A percentile compares a stretch with the other conserved stretches of the same genome.
Conservation (phyloP, 1,140 invertebrate species). For the Wiebesia pumilae region DNA sequence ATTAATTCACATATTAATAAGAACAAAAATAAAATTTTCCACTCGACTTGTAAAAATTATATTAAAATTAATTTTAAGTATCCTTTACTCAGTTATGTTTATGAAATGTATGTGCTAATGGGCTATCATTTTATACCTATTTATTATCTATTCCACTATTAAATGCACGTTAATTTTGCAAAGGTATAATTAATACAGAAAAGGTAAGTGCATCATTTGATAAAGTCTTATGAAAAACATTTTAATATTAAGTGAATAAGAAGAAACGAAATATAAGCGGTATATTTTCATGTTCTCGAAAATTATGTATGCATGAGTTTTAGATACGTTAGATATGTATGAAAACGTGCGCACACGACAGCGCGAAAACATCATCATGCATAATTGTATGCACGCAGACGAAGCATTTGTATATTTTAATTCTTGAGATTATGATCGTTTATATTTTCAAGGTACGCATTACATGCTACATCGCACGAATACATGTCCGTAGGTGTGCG, state of each 20-base stretch:
- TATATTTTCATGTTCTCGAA: slow-evolving; percentile 33
- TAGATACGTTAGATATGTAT: slow-evolving; percentile 44
- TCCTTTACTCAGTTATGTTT: background rate
- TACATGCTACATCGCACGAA: background rate
- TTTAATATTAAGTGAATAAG: background rate
- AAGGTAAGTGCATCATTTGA: slow-evolving; percentile 4
- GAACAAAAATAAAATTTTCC: background rate
- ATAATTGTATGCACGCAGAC: slow-evolving; percentile 44
- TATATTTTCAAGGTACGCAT: slow-evolving; percentile 34
- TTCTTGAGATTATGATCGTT: slow-evolving; percentile 41
- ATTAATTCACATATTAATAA: background rate
- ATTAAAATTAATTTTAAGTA: background rate
- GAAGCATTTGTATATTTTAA: slow-evolving; percentile 51
- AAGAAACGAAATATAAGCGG: slow-evolving; percentile 1
- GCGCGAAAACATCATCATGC: slow-evolving; percentile 51
- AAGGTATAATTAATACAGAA: background rate
- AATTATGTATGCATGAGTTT: slow-evolving; percentile 48
- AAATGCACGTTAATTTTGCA: background rate
- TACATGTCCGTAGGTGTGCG: background rate
- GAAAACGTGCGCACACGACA: slow-evolving; percentile 36
- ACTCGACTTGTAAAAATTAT: background rate
- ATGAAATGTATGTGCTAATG: background rate
- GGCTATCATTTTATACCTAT: background rate
- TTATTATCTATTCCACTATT: background rate
- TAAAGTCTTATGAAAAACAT: slow-evolving; percentile 16